Conservation (phyloP, 2,113 vertebrate genomes). For the Larimichthys polyactis region DNA sequence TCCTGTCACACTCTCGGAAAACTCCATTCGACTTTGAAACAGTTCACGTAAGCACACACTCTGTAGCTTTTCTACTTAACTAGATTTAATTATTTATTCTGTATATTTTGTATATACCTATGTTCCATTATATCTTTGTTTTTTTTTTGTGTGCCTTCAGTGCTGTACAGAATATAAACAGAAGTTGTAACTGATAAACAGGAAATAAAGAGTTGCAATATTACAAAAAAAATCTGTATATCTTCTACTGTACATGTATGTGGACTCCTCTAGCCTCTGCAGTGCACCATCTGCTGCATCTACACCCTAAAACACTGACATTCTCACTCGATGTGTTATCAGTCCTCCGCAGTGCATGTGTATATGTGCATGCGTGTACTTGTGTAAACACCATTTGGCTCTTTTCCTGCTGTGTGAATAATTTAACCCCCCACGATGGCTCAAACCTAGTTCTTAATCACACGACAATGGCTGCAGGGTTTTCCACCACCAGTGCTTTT, state of each 20-base stretch:
- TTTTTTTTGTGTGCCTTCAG: conserved; percentile 90
- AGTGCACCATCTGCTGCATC: not conserved
- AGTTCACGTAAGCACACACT: conserved; percentile 78
- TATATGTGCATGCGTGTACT: conserved; percentile 27
- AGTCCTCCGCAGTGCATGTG: conserved; percentile 15
- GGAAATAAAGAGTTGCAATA: conserved; percentile 81
- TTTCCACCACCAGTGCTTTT: conserved; percentile 36
- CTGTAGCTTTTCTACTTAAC: conserved; percentile 88
- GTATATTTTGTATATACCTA: conserved; percentile 92
- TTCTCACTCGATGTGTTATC: conserved; percentile 10
- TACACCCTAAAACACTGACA: not conserved
- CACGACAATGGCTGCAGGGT: conserved; percentile 61
- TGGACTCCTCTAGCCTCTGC: conserved; percentile 11
- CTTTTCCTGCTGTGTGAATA: conserved; percentile 65
- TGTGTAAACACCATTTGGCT: conserved; percentile 51
- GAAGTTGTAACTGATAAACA: conserved; percentile 79
- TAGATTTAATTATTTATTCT: conserved; percentile 97
- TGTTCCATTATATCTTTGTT: conserved; percentile 83
- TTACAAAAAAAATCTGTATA: not conserved
- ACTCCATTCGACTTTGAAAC: conserved; percentile 57
- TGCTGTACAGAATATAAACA: conserved; percentile 86
- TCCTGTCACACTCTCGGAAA: conserved; percentile 26
- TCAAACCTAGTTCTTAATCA: conserved; percentile 72
- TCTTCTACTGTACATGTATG: not conserved
- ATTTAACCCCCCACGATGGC: conserved; percentile 57